phyloP scores from a whole-genome alignment of 2,113 vertebrate species.

The Microcebus tavaratra region DNA sequence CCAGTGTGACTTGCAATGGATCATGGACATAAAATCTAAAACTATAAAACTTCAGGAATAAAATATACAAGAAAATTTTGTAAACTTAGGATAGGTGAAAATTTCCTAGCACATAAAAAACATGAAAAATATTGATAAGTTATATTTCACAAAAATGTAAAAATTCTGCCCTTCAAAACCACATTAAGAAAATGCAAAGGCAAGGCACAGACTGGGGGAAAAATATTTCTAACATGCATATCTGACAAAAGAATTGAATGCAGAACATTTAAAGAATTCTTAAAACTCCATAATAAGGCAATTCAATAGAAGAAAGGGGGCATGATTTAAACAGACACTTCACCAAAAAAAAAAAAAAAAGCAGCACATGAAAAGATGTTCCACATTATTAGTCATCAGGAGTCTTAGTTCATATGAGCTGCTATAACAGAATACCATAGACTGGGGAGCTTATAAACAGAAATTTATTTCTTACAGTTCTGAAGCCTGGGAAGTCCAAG shows the following conservation, averaged over 20 bases:
- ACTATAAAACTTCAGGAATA: not conserved
- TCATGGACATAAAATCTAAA: not conserved
- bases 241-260: not conserved
- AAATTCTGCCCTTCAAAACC: not conserved
- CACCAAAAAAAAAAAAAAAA: not conserved
- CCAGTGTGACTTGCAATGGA: not conserved
- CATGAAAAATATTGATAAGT: not conserved
- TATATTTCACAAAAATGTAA: not conserved
- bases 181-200: not conserved
- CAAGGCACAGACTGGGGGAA: not conserved
- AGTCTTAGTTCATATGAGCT: not conserved
- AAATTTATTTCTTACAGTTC: not conserved
- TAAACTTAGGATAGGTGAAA: not conserved
- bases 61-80: not conserved
- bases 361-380: not conserved
- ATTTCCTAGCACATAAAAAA: not conserved
- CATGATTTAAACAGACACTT: not conserved
- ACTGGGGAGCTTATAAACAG: not conserved
- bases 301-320: not conserved
- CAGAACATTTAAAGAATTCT: not conserved
- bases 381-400: not conserved
- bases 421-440: not conserved
- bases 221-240: not conserved
- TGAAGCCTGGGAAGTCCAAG: not conserved
- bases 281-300: not conserved